phyloP scores from a whole-genome alignment of 2,113 vertebrate species.

The Salminus brasiliensis region DNA sequence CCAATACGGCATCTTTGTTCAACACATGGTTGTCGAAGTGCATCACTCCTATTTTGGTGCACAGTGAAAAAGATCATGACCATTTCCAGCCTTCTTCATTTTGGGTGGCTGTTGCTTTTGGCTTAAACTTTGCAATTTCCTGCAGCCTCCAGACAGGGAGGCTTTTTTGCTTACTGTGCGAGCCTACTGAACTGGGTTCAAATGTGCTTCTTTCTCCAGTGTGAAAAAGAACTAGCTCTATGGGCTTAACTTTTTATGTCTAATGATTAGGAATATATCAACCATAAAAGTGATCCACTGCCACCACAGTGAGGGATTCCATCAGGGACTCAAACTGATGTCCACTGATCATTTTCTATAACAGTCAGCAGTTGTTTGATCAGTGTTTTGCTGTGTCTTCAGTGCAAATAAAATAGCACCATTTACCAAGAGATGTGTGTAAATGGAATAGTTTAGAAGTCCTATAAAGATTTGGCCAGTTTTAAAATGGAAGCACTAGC shows the following conservation, averaged over 20 bases:
- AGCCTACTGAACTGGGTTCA: conserved; percentile 59
- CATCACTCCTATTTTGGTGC: conserved; percentile 62
- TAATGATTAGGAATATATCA: neutral
- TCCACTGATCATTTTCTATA: too few species aligned
- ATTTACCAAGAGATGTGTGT: too few species aligned
- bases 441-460: too few species aligned
- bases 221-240: conserved; percentile 31
- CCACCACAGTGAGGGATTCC: neutral
- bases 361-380: too few species aligned
- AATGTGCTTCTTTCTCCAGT: conserved; percentile 41
- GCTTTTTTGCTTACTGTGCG: conserved; percentile 56
- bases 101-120: conserved; percentile 69
- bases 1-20: conserved; percentile 32
- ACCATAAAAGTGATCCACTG: neutral
- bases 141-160: conserved; percentile 55
- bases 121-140: conserved; percentile 65
- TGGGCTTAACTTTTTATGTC: neutral
- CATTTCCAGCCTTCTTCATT: conserved; percentile 54
- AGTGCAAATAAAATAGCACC: too few species aligned
- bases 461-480: too few species aligned
- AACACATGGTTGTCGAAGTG: conserved; percentile 52
- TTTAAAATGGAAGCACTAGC: too few species aligned
- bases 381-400: too few species aligned
- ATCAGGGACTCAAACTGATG: neutral
- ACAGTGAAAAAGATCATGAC: conserved; percentile 54